Base-by-base conservation (phyloP, 2,797 vertebrate genomes). In the Knipowitschia caucasica region DNA sequence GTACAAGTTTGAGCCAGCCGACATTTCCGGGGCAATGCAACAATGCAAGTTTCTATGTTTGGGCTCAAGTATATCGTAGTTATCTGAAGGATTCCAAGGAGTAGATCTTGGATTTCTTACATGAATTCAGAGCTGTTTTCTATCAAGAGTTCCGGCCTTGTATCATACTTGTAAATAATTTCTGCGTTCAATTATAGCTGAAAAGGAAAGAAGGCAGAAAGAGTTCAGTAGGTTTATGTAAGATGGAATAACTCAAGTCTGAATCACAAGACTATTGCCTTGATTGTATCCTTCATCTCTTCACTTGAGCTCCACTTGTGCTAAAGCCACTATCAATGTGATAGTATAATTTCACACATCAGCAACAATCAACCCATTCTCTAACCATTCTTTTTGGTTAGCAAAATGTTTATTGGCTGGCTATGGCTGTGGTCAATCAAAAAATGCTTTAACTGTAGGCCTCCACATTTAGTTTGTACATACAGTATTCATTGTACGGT, bases 171-270 rank as follows among this genome's bases (percentile, higher is more conserved):
- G 70, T 62, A 50, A 67, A 56, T 25, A 58, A 72, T 67, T 36
- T 80, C 78, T 86, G 86, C 63, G 46, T 82, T 84, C 70, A 85
- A 83, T 83, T 82, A 85, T 43, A 60, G 65, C 51, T 25, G 66
- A 69, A 79, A 59, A 67, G 54, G 40, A 59, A 54, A 53, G 70
- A 77, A 78, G 46, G 63, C 71, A 73, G 57, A 67, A 23, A 33
- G 46, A 5, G 10, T 15, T 29, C 46, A 77, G 73, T 69, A 75
- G 72, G 66, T 67, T 73, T 72, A 75, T 73, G 73, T 64, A 43
- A 23, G 59, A 54, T 54, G 59, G 51, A n/a, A 45, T 47, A 29
- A 53, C 53, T 60, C 31, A 34, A 4, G 50, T 47, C 45, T 49
- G 46, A 49, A 33, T 49, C 29, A 49, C 42, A 38, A 30, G 47